phyloP scores from a whole-genome alignment of 2,113 vertebrate genomes.

The Tiliqua scincoides region DNA sequence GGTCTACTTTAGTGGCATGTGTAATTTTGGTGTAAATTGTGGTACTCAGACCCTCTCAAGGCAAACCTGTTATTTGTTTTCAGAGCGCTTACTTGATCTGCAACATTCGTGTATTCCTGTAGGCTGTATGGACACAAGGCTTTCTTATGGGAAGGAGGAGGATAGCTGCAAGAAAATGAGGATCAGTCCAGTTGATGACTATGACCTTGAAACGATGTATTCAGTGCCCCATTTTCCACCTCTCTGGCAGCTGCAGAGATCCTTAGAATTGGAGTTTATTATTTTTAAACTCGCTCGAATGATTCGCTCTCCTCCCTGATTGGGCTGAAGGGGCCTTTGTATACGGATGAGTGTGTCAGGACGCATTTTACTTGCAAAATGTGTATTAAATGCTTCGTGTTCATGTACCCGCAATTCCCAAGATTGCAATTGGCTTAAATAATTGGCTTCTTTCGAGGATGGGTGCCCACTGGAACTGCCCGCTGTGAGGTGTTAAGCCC shows the following conservation, averaged over 20 bases:
- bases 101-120: neutral
- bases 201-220: neutral
- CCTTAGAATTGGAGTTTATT: neutral
- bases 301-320: neutral
- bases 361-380: neutral
- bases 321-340: neutral
- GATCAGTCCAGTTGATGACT: neutral
- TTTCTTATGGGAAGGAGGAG: neutral
- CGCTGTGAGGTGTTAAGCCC: neutral
- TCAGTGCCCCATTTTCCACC: neutral
- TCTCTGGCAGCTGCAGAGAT: neutral
- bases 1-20: neutral
- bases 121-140: neutral
- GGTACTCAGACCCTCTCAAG: neutral
- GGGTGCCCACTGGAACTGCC: neutral
- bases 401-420: conserved; percentile 6
- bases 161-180: neutral
- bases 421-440: neutral
- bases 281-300: neutral
- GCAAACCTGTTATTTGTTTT: neutral
- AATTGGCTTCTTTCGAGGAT: neutral
- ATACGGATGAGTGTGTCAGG: conserved; percentile 18
- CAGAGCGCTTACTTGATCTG: neutral
- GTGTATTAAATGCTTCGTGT: neutral
- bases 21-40: neutral